phyloP scores from a whole-genome alignment of 2,113 vertebrate genomes.

The Bothrops jararaca region DNA sequence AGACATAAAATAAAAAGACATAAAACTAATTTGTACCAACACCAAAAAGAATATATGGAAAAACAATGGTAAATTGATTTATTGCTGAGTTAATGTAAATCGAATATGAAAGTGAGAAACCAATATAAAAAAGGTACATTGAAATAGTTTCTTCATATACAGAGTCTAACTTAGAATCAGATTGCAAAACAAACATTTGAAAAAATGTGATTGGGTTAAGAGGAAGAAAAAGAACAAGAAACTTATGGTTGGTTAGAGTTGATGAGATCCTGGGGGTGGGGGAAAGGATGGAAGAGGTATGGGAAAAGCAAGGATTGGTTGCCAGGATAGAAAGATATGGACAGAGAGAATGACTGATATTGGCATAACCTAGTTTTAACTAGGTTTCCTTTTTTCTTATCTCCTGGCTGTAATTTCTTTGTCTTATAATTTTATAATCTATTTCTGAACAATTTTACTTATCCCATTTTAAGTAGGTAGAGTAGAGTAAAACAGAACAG shows the following conservation, averaged over 20 bases:
- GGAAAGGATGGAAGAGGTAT: not conserved
- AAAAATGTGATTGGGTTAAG: not conserved
- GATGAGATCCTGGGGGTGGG: not conserved
- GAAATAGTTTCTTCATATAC: not conserved
- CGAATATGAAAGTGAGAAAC: not conserved
- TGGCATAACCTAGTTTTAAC: not conserved
- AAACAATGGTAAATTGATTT: not conserved
- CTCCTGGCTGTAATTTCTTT: not conserved
- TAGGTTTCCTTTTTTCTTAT: not conserved
- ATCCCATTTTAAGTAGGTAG: not conserved
- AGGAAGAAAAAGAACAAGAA: not conserved
- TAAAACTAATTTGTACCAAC: not conserved
- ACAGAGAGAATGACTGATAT: not conserved
- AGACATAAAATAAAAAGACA: not conserved
- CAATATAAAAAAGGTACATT: not conserved
- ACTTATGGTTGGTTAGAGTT: not conserved
- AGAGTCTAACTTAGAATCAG: not conserved
- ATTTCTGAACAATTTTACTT: not conserved
- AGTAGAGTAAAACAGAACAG: too few relatives aligned
- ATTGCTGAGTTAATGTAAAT: not conserved
- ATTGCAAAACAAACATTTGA: not conserved
- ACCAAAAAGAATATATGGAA: not conserved
- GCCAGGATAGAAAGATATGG: not conserved
- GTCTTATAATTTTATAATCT: not conserved
- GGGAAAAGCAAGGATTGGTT: not conserved